Base-by-base conservation (phyloP, 2,888 invertebrate genomes). In the Drosophila meridiana region DNA sequence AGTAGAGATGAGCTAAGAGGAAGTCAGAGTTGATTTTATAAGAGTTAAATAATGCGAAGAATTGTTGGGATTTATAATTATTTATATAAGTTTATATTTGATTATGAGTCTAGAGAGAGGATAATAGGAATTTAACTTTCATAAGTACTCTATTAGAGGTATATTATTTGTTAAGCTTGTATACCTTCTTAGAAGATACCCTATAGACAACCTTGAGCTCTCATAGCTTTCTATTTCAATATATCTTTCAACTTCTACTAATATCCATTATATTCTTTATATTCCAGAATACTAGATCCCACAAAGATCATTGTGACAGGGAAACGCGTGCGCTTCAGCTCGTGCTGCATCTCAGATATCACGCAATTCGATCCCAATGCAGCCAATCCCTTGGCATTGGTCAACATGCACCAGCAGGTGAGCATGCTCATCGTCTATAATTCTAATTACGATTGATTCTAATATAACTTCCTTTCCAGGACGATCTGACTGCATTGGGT, bases 401-500 rank as follows among this genome's bases (percentile, higher is more conserved):
- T 96, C 80, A 95, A 95, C 63, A 96, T 96, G 93, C 96, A 96
- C 93, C 95, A 95, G 87, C 95, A 95, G 92, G 93, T 93, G 40
- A 40, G 48, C 30, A 13, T 3, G 4, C n/a, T 3, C 8, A 14
- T 8, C 8, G 1, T 28, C 8, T 20, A 26, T 20, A 42, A 20
- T 20, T 20, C 20, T 11, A 32, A 4, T 1, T 0, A 4, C 3
- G 14, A 20, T 2, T n/a, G n/a, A 38, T 0, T 9, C 14, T 34
- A 11, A 20, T 1, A n/a, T 8, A 4, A n/a, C 8, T 9, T 13
- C 3, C 3, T 2, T 40, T 4, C 30, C 71, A 93, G 94, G 99
- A 99, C 90, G 99, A 99, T 94, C 94, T 99, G 90, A 95, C 97
- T 52, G 96, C 97, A 7, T 95, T 99, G 78, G 99, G 99, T 28